Percentiles rank a stretch among this genome's conserved stretches.
Conservation (phyloP, 2,113 vertebrate genomes). For the Vulpes ferrilata region DNA sequence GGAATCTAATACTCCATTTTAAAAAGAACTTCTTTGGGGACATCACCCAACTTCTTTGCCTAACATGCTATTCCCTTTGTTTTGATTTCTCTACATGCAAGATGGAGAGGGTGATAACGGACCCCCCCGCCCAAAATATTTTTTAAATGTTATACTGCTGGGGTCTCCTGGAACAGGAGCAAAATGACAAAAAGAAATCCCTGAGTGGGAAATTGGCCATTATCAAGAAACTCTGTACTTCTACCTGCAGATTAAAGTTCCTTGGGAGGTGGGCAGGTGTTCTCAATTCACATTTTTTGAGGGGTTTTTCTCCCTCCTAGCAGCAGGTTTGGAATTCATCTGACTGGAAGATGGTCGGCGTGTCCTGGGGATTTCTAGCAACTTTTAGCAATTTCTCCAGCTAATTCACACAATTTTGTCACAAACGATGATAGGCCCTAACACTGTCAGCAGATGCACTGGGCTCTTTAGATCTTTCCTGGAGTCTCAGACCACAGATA, state of each 20-base stretch:
- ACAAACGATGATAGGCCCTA: background rate
- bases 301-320: background rate
- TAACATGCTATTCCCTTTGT: background rate
- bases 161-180: background rate
- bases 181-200: conserved; percentile 33
- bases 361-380: background rate
- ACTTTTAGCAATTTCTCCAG: background rate
- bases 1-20: background rate
- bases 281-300: background rate
- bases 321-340: background rate
- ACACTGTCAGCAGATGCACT: background rate
- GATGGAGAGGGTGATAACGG: background rate
- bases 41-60: background rate
- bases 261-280: background rate
- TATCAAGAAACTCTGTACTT: background rate
- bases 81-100: background rate
- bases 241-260: background rate
- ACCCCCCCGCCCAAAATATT: background rate
- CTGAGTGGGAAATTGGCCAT: background rate
- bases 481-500: background rate
- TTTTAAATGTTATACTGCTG: background rate
- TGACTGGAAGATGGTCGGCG: background rate
- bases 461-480: background rate
- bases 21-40: background rate
- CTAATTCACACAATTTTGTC: background rate